Conservation (phyloP, 2,797 vertebrate species). For the Acropternis orthonyx region DNA sequence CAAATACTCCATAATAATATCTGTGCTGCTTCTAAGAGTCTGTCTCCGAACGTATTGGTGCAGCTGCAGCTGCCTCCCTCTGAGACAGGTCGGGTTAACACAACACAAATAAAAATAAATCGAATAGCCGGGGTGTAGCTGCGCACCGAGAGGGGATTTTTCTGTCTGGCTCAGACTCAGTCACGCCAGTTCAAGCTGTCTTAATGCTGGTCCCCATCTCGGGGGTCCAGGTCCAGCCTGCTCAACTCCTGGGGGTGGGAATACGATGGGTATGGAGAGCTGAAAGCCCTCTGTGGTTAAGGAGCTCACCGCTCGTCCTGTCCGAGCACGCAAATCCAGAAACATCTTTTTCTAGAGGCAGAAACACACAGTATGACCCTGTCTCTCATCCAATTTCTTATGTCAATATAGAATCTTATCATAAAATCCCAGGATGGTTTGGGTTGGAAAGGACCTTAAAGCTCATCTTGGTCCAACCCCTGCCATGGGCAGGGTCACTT, state of each 20-base stretch:
- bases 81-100: background rate
- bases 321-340: background rate
- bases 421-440: background rate
- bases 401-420: background rate
- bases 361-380: too few species aligned
- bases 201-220: background rate
- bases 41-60: accelerated
- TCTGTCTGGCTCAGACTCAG: background rate
- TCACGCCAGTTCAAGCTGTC: accelerated
- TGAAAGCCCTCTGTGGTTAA: background rate
- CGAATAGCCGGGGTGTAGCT: background rate
- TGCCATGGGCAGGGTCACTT: background rate
- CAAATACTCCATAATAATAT: background rate
- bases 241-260: too few species aligned
- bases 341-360: background rate
- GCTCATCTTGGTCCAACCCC: background rate
- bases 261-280: background rate
- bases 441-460: background rate
- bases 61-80: background rate
- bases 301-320: accelerated
- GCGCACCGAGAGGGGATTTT: accelerated
- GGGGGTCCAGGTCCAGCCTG: accelerated
- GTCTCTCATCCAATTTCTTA: background rate
- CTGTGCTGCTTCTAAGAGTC: background rate
- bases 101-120: background rate